Evolutionary conservation across 2,888 invertebrate genomes (phyloP).

Genomic region (Lucinisca nassula): DNA sequence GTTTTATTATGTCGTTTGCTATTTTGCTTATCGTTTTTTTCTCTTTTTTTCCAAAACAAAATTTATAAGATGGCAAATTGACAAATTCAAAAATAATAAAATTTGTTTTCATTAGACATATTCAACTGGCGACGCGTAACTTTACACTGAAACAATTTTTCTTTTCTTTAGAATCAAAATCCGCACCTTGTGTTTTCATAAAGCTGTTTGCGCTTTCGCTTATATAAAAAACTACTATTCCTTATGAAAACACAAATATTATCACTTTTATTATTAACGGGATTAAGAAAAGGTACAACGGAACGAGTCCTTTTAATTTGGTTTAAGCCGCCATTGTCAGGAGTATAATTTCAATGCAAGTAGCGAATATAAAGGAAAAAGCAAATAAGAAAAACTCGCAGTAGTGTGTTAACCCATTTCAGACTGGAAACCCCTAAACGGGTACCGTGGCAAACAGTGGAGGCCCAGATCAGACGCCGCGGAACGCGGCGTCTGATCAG

Average conservation of each 20-base stretch:
- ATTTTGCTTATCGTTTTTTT: no score
- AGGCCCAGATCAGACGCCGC: no score
- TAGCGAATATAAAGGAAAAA: background rate
- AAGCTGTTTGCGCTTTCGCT: slow-evolving; percentile 6
- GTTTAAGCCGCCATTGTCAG: background rate
- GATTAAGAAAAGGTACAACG: background rate
- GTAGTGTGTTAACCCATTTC: no score
- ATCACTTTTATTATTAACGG: background rate
- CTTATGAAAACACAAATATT: slow-evolving; percentile 3
- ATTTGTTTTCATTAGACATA: background rate
- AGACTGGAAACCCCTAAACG: no score
- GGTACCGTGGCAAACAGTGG: no score
- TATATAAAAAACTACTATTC: slow-evolving; percentile 1
- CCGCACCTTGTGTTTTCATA: background rate
- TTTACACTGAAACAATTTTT: background rate
- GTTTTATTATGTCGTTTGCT: no score
- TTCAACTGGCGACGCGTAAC: background rate
- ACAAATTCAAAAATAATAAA: background rate
- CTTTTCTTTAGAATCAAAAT: background rate
- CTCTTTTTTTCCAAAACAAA: no score
- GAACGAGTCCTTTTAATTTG: slow-evolving; percentile 8
- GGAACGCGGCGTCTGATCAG: no score
- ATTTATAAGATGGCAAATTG: no score
- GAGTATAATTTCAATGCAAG: background rate
- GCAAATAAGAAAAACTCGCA: slow-evolving; percentile 2